Conservation (phyloP, 1,140 invertebrate species). For the Gryllus bimaculatus region DNA sequence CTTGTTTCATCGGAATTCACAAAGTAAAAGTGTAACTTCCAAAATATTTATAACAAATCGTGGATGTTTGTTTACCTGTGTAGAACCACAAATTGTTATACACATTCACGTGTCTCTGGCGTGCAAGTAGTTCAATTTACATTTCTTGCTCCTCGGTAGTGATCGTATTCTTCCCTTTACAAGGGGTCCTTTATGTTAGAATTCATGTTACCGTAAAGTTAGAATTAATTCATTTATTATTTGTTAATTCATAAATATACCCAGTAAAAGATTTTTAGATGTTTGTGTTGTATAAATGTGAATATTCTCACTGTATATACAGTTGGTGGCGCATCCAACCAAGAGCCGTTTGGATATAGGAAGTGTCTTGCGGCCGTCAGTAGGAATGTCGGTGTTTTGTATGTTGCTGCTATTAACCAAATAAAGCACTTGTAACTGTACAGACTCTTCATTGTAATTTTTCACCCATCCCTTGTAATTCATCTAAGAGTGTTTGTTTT, state of each 20-base stretch:
- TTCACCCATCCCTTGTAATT: no score
- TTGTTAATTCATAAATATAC: not conserved
- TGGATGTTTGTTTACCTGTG: no score
- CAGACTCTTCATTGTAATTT: not conserved
- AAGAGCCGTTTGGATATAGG: not conserved
- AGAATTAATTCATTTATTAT: not conserved
- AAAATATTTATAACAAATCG: no score
- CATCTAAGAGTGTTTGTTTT: no score
- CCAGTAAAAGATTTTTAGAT: not conserved
- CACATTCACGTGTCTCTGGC: no score
- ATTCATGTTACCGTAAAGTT: slow-evolving; percentile 1
- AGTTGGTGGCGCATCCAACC: not conserved
- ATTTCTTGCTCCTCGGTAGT: no score
- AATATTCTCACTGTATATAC: not conserved
- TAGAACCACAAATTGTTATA: no score
- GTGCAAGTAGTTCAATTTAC: no score
- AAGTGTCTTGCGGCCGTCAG: no score
- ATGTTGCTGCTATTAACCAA: not conserved
- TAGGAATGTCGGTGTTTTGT: not conserved
- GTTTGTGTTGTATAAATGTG: not conserved
- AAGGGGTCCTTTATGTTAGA: not conserved
- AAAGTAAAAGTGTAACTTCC: no score
- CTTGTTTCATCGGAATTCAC: no score
- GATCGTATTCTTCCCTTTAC: no score
- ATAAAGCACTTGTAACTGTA: not conserved